Evolutionary conservation across 2,797 vertebrate genomes (phyloP), one percentile per base, ranked within the genome.

Genomic region (Sebastiscus albofasciatus): DNA sequence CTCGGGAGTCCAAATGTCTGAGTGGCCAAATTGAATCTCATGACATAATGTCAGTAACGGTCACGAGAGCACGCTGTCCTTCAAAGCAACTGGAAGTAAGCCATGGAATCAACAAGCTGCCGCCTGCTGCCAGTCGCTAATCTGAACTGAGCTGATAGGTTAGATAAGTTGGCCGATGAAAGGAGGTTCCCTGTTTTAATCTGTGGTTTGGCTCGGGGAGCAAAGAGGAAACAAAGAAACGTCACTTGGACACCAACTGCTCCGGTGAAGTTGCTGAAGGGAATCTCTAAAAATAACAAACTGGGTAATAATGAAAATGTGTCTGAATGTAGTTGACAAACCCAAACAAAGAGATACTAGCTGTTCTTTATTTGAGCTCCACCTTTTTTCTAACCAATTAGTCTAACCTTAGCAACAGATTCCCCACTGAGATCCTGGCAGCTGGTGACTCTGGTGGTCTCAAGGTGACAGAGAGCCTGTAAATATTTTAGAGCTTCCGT

Each of bases 401-500:
- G 10, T 52, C 14, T 39, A 60, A 60, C 59, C 72, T 67, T 46
- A 55, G 65, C 70, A 59, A 68, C 54, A 67, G 59, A 72, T 36
- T 75, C 3, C 84, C 78, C 4, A 10, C 77, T 54, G 81, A 77
- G 71, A 77, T 66, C 74, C 33, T 18, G 8, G 80, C 58, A 69
- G 80, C 8, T 54, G 49, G 31, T 24, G 55, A 80, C 80, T 34
- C 36, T 2, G 22, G 22, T 18, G 36, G 81, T 71, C 76, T 86
- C 49, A 16, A 80, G 69, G 80, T 80, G 77, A 71, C 75, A 49
- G 70, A 62, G 67, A 74, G 68, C 56, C 79, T 77, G 55, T 94
- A 83, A 93, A 94, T 92, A 90, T 89, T 93, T 94, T 1, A 94
- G 84, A 22, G 56, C 26, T 66, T 76, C 79, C 4, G 1, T 67